Evolutionary conservation across 1,140 invertebrate genomes (phyloP), one percentile per base, ranked within the genome.

Genomic region (Spodoptera frugiperda): DNA sequence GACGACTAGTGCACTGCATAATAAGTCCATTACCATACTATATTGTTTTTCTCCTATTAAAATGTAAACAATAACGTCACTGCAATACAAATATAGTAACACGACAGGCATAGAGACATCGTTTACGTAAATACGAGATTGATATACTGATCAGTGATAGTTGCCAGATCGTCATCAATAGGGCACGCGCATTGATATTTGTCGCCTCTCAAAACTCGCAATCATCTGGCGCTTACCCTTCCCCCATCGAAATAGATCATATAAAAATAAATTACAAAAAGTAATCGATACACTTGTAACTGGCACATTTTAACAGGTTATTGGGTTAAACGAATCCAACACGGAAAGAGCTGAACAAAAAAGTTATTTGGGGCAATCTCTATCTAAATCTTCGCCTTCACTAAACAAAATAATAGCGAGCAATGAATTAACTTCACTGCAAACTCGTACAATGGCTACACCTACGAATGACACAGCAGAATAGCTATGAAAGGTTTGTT

Each of bases 111-210:
- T 21, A 25, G 21, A n/a, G n/a, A n/a, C 12, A 25, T 5, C 46
- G 8, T 67, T 48, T 48, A 67, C 19, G 44, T 25, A 48, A 67
- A 67, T 67, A 67, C 12, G 48, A 48, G 44, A 67, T 67, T 17
- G 39, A 4, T 49, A 21, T 49, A 5, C 8, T 68, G 65, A 68
- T 53, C 15, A 53, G n/a, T 51, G 65, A 72, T 72, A 19, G 48
- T 44, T 78, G 70, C 70, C 70, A 78, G 59, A 78, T 30, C 53
- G 70, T 49, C 33, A 78, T 74, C 70, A 63, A 17, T 54, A 39
- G 11, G 19, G 55, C 65, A 65, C n/a, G 67, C 55, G 65, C 65
- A 21, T 14, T 57, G 65, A 78, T 54, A 75, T 81, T 73, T 76
- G 72, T 71, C 70, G 71, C n/a, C 73, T 48, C n/a, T 59, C 15